phyloP scores from a whole-genome alignment of 2,888 invertebrate species.

The Deilephila porcellus region DNA sequence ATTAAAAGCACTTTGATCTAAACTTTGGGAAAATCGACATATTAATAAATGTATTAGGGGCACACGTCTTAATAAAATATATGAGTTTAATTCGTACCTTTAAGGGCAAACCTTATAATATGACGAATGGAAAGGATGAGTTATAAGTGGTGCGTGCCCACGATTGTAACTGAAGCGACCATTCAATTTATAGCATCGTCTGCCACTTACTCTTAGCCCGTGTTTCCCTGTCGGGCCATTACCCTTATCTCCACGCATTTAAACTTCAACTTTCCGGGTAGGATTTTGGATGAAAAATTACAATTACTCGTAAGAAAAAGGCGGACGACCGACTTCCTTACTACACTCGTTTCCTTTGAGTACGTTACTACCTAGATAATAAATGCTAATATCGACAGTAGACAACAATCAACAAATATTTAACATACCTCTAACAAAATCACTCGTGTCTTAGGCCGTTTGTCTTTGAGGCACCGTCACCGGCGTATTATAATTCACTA shows the following conservation, averaged over 20 bases:
- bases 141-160: slow-evolving; percentile 4
- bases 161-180: background rate
- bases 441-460: slow-evolving; percentile 15
- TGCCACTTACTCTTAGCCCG: background rate
- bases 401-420: slow-evolving; percentile 1
- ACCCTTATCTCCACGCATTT: background rate
- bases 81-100: background rate
- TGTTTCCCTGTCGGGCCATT: background rate
- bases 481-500: slow-evolving; percentile 34
- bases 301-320: background rate
- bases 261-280: background rate
- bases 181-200: slow-evolving; percentile 3
- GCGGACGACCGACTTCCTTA: background rate
- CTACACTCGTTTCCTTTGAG: background rate
- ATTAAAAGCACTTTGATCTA: background rate
- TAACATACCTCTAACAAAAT: slow-evolving; percentile 9
- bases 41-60: background rate
- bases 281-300: background rate
- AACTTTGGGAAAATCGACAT: background rate
- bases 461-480: slow-evolving; percentile 38
- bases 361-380: background rate
- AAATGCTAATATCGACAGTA: slow-evolving; percentile 11
- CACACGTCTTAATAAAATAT: background rate
- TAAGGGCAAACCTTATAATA: background rate
- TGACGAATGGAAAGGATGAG: background rate